Evolutionary conservation across 1,140 invertebrate genomes (phyloP), one percentile per base, ranked within the genome.

Genomic region (Mactra quadrangularis): DNA sequence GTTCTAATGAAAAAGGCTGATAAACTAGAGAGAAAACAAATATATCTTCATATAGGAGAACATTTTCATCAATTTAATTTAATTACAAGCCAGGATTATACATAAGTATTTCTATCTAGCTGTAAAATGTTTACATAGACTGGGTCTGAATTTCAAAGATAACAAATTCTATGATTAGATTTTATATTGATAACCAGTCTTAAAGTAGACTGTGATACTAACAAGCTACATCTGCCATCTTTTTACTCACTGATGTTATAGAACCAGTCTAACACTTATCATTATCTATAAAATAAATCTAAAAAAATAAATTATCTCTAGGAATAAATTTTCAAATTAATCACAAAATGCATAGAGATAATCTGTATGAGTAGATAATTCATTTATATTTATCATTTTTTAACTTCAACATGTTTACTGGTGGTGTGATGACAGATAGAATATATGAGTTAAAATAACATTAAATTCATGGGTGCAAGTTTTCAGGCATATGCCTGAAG

Each of bases 101-200:
- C 29, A 31, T 47, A 35, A 72, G 50, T n/a, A 33, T 41, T 72
- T 35, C 41, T 27, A 29, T 38, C 27, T 55, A n/a, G 70, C 53
- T 55, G 70, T 31, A 55, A 47, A 22, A 50, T 52, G 53, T 72
- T 55, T 72, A 55, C 52, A 27, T 47, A 57, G 70, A 72, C 50
- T 55, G 70, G 70, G 25, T 72, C 70, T 72, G 29, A 55, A 57
- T 72, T 72, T 72, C 52, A 55, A 55, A 55, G 70, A 72, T 72
- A 72, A 57, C 50, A 57, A n/a, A 25, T 31, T 52, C 53, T 55
- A 55, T 55, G 45, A 55, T 55, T 72, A 55, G 53, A 57, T 55
- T 72, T 57, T 38, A 1, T 55, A 2, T 50, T 38, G 70, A 72
- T 72, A 72, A 72, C 70, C 70, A 72, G 70, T 41, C 70, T 55